Percentiles rank a stretch among this genome's conserved stretches.
phyloP scores from a whole-genome alignment of 2,113 vertebrate species.

The Gallinago undulata region DNA sequence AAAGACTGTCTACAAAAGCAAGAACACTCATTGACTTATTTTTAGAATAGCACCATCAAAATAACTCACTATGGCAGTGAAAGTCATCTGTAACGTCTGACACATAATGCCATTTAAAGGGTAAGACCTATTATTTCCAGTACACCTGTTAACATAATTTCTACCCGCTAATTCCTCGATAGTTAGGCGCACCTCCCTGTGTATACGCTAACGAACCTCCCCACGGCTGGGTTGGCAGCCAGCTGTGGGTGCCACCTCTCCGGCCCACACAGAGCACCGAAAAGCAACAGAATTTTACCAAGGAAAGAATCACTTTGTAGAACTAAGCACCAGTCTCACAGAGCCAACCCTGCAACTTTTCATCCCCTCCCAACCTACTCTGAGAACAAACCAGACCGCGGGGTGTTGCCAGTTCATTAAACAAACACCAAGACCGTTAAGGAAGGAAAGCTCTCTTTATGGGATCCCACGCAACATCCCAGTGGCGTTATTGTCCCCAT shows the following conservation, averaged over 20 bases:
- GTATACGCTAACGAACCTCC: background rate
- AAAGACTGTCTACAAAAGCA: background rate
- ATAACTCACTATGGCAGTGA: background rate
- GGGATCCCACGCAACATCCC: rapidly evolving
- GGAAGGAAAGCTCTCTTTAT: background rate
- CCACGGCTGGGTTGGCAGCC: rapidly evolving
- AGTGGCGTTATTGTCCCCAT: background rate
- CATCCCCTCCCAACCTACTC: background rate
- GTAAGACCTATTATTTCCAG: background rate
- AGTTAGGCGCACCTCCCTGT: background rate
- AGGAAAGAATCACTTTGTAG: rapidly evolving
- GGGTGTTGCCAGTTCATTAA: background rate
- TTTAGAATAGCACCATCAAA: background rate
- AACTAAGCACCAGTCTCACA: background rate
- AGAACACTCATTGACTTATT: background rate
- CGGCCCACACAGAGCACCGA: background rate
- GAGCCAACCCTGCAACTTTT: background rate
- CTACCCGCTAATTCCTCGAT: background rate
- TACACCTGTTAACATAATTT: background rate
- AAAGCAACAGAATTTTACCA: background rate
- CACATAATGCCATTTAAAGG: background rate
- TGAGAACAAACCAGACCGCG: rapidly evolving
- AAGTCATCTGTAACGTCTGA: background rate
- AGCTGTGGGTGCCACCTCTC: background rate
- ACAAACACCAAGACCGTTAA: background rate